Evolutionary conservation across 2,888 invertebrate genomes (phyloP), one percentile per base, ranked within the genome.

Genomic region (Drosophila neonasuta): DNA sequence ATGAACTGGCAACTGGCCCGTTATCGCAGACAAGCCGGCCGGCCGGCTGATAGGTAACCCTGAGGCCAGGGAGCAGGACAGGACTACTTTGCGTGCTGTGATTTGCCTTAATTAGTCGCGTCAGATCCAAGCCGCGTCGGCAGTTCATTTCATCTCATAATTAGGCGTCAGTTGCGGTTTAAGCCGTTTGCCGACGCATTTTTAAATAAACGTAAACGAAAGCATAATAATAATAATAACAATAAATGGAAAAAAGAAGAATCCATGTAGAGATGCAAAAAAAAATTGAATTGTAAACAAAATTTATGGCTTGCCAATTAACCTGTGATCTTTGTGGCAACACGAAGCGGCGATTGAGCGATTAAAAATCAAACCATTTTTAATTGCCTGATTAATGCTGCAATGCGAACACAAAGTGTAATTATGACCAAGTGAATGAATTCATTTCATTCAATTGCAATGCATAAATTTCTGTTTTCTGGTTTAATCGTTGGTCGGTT

Each of bases 91-190:
- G 79, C 79, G 63, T 70, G 81, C 80, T 85, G 73, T 74, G 87
- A 83, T 87, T 82, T 74, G 80, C 83, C 74, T 73, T 83, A 87
- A 83, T 83, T 87, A 83, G 86, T 80, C 64, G 66, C 46, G 54
- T 46, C 70, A 64, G 61, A 68, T 63, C 65, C 57, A 42, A 54
- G 49, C 54, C 65, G 32, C 54, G 60, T 55, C 56, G 39, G 29
- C 63, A 50, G 61, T 68, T 79, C 42, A 75, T 72, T 69, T 55
- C 36, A 39, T 15, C 57, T 45, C 68, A 71, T 71, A 74, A 77
- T 77, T 78, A 75, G 79, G 46, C 57, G 30, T 39, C 48, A 36
- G 68, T 50, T 24, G 46, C 34, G 32, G 52, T 7, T 55, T 77
- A 60, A 77, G 54, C 68, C 46, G 29, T 51, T 59, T 13, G 41